These are phyloP conservation scores for Drosophila subobscura DNA, from an alignment of 1,140 invertebrate species.

Conservation along the genomic window DNA sequence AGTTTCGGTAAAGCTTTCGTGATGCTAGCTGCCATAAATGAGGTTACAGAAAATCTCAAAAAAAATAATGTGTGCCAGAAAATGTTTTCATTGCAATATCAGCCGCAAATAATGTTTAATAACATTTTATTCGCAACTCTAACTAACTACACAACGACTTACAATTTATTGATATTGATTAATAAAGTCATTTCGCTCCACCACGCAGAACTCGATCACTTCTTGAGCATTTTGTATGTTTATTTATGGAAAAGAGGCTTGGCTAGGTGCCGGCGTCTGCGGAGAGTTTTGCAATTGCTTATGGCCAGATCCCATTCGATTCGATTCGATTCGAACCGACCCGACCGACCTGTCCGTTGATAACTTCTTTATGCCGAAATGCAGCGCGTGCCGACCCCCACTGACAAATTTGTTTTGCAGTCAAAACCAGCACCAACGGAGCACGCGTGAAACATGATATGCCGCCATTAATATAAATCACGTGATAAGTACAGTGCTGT, in stretches of 20 bases:
- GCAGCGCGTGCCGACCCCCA: conserved; percentile 83
- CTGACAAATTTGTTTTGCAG: conserved; percentile 81
- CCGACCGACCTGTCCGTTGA: conserved; percentile 66
- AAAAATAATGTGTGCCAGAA: no score
- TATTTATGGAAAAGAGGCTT: conserved; percentile 21
- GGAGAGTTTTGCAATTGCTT: conserved; percentile 33
- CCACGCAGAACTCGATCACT: no score
- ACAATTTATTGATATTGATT: no score
- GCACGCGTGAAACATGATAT: conserved; percentile 83
- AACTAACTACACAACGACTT: not conserved
- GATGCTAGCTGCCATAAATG: no score
- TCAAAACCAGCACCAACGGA: conserved; percentile 68
- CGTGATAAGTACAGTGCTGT: conserved; percentile 69
- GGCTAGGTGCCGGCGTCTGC: conserved; percentile 36
- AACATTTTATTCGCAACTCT: not conserved
- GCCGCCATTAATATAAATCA: conserved; percentile 83
- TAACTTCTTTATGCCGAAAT: conserved; percentile 78
- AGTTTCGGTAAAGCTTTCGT: no score
- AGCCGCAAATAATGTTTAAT: no score
- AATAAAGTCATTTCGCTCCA: no score
- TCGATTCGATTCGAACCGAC: no score
- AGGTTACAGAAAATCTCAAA: no score
- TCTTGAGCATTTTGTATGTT: no score
- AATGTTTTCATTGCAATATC: no score
- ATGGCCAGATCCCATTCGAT: not conserved